Conservation (phyloP, 2,888 invertebrate genomes). For the Macrosiphum euphorbiae region DNA sequence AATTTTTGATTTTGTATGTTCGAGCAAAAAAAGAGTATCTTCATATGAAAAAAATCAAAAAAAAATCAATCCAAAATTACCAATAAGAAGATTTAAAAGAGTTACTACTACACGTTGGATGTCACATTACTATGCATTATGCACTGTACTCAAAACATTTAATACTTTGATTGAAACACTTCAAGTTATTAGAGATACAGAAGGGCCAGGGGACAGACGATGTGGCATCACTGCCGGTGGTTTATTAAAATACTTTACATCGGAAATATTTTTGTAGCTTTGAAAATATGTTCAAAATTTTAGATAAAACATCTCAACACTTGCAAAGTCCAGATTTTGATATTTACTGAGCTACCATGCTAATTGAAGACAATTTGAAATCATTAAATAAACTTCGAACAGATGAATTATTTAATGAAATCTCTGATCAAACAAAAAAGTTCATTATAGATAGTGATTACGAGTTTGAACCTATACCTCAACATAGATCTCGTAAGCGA, state of each 20-base stretch:
- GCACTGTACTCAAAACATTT: slow-evolving; percentile 28
- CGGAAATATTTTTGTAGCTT: slow-evolving; percentile 30
- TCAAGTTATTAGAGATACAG: slow-evolving; percentile 25
- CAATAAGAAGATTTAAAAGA: slow-evolving; percentile 36
- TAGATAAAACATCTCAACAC: slow-evolving; percentile 19
- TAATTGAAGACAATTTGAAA: slow-evolving; percentile 34
- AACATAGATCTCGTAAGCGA: background rate
- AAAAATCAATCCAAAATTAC: background rate
- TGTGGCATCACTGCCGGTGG: slow-evolving; percentile 6
- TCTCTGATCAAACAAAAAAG: slow-evolving; percentile 18
- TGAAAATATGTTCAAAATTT: slow-evolving; percentile 33
- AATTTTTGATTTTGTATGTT: slow-evolving; percentile 23
- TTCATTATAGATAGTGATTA: background rate
- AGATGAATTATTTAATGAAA: background rate
- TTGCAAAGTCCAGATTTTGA: slow-evolving; percentile 45
- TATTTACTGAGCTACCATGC: slow-evolving; percentile 12
- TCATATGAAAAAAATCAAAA: background rate
- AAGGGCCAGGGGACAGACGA: slow-evolving; percentile 15
- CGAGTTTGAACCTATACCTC: background rate
- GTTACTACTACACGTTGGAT: slow-evolving; percentile 45
- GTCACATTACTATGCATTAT: slow-evolving; percentile 22
- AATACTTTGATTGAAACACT: slow-evolving; percentile 6
- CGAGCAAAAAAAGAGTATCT: slow-evolving; percentile 13
- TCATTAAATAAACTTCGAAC: background rate
- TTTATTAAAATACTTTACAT: slow-evolving; percentile 37